Base-by-base conservation (phyloP, 2,113 vertebrate species). In the Phasianus colchicus region DNA sequence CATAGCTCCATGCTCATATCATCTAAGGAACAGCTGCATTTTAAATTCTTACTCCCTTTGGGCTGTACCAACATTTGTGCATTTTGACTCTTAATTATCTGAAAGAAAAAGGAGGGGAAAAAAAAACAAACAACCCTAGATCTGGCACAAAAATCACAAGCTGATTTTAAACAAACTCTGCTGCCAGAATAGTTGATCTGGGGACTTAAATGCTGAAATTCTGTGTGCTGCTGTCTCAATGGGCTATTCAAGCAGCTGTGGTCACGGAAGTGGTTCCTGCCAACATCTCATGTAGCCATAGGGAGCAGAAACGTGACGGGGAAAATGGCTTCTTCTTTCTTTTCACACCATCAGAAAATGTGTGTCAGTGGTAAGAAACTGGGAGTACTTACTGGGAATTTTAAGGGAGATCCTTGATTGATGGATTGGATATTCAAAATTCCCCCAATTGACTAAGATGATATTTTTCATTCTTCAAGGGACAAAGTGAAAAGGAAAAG, bases 251-350 rank as follows among this genome's bases (percentile, higher is more conserved):
- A 29, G 73, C 21, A 83, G 16, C 45, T 83, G 54, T 6, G 0
- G 5, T 61, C 30, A 4, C 2, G 14, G 27, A 63, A 30, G 9
- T 4, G 7, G 9, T 14, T 92, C 66, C 70, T 91, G 50, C 14
- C 21, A 8, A 30, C 9, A 6, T 89, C 65, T 77, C n/a, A 13
- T 0, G 0, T 15, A 77, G 36, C 20, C 25, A 24, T 58, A 1
- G 1, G 66, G 20, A 77, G n/a, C 20, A 86, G 60, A 86, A 89
- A 71, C 4, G 5, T 13, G n/a, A 21, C 14, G n/a, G n/a, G 20
- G 20, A 22, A 34, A 34, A 34, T 22, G 18, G 21, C 8, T 29
- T 77, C 2, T 8, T 5, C 76, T 10, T 29, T 55, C 73, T 67
- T 78, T 29, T 79, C 36, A 48, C 19, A 16, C 10, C 38, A 47